These are phyloP conservation scores for Anadara kagoshimensis DNA, from an alignment of 1,140 invertebrate genomes.

Conservation along the genomic window DNA sequence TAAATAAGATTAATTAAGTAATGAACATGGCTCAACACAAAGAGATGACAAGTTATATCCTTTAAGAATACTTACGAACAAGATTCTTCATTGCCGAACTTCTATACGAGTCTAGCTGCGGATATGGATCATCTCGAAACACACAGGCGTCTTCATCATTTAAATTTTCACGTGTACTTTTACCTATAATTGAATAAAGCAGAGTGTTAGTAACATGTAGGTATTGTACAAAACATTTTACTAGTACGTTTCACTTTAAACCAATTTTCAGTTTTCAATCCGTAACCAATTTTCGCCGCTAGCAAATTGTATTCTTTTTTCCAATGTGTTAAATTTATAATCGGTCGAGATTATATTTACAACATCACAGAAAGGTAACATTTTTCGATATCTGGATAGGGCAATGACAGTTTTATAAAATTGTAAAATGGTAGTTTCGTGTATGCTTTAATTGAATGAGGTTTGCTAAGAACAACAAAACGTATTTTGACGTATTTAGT, in stretches of 20 bases:
- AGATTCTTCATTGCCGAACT: constrained; percentile 2
- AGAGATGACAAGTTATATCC: not conserved
- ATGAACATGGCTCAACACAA: not conserved
- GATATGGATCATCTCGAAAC: constrained; percentile 7
- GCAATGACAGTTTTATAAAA: too few species aligned
- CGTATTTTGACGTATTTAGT: too few species aligned
- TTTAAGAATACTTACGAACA: not conserved
- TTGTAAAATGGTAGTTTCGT: too few species aligned
- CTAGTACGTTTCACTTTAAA: not conserved
- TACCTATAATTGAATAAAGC: too few species aligned
- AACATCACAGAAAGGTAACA: not conserved
- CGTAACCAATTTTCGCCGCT: not conserved
- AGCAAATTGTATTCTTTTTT: not conserved
- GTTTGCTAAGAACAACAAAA: too few species aligned
- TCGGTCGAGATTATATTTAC: not conserved
- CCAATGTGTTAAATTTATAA: not conserved
- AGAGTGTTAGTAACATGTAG: not conserved
- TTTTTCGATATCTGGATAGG: too few species aligned
- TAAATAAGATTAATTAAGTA: not conserved
- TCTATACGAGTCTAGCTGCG: not conserved
- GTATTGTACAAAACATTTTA: not conserved
- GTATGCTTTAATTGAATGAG: too few species aligned
- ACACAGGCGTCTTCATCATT: constrained; percentile 3
- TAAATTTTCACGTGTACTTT: constrained; percentile 1
- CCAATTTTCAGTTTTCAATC: not conserved